A percentile compares a stretch with the other conserved stretches of the same genome.
These are phyloP conservation scores for Brachionus rotundiformis DNA, from an alignment of 1,140 invertebrate genomes.

Conservation along the genomic window DNA sequence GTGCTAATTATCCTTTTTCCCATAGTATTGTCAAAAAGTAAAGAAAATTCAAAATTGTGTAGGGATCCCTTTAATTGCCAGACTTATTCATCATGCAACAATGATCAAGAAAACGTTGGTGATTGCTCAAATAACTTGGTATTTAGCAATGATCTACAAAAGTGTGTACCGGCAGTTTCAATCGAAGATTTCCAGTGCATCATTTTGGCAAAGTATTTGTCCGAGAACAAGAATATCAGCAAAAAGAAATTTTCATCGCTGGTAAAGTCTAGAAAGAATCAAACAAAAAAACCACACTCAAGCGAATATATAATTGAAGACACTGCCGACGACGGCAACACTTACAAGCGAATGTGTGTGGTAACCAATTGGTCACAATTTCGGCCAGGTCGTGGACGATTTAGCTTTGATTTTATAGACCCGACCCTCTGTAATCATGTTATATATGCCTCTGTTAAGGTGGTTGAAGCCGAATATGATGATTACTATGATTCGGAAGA, in stretches of 20 bases:
- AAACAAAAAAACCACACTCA: not conserved
- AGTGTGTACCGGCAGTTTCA: slow-evolving; percentile 22
- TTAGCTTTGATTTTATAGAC: slow-evolving; percentile 71
- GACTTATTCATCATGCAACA: not conserved
- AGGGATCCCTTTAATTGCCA: slow-evolving; percentile 40
- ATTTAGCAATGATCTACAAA: slow-evolving; percentile 47
- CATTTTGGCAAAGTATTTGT: not conserved
- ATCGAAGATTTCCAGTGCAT: slow-evolving; percentile 44
- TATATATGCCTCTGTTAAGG: slow-evolving; percentile 75
- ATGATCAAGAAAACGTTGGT: not conserved
- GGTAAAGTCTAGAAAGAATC: not conserved
- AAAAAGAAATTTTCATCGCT: not conserved
- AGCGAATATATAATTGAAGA: slow-evolving; percentile 1
- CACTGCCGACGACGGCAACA: not conserved
- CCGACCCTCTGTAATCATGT: slow-evolving; percentile 76
- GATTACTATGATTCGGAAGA: slow-evolving; percentile 43
- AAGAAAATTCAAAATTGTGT: slow-evolving; percentile 39
- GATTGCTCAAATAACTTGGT: slow-evolving; percentile 11
- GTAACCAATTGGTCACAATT: slow-evolving; percentile 63
- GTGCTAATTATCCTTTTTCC: not conserved
- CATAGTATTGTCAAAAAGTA: not conserved
- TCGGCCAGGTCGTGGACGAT: slow-evolving; percentile 58
- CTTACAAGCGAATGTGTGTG: slow-evolving; percentile 58
- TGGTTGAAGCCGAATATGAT: slow-evolving; percentile 64
- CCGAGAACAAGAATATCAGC: not conserved